Base-by-base conservation (phyloP, 2,113 vertebrate genomes). In the Erythrocercus mccallii region DNA sequence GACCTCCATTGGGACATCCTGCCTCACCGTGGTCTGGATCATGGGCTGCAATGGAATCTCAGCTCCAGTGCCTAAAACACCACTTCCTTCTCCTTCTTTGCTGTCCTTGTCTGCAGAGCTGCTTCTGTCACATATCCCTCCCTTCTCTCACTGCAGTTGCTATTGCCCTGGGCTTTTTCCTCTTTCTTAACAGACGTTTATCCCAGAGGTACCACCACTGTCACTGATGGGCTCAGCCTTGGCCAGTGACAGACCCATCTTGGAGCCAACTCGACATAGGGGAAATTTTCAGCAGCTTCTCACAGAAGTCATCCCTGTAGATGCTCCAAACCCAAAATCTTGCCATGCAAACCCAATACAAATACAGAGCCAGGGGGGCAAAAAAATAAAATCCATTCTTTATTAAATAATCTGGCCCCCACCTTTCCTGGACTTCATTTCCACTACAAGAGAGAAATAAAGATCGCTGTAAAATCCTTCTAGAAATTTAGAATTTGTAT, bases 181-280 rank as follows among this genome's bases (percentile, higher is more conserved):
- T 20, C 31, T 35, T 47, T 40, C 69, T 64, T 14, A 20, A 42
- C 40, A 19, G 10, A 5, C 12, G 9, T 23, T 23, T 30, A 15
- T n/a, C 20, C 31, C 70, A 86, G 87, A 71, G 69, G 23, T 10
- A 11, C 19, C 38, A 70, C 25, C 44, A 85, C 44, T 8, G 4
- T 12, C n/a, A 15, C 23, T 42, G 50, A 21, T 8, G 11, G 33
- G 15, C 37, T 73, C 0, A 0, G 69, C 45, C 38, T 65, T 48
- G 62, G 57, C 23, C n/a, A 42, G 38, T 11, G 4, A 44, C 14
- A 24, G 48, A 8, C 22, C 51, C 12, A 8, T 15, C 23, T 10
- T 38, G 27, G 44, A 76, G 35, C 22, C 6, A 1, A 3, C 1
- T 4, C 1, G 35, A 78, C 40, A 56, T 0, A 4, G 13, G 6